Evolutionary conservation across 2,888 invertebrate genomes (phyloP), one percentile per base, ranked within the genome.

Genomic region (Brachyptera putata): DNA sequence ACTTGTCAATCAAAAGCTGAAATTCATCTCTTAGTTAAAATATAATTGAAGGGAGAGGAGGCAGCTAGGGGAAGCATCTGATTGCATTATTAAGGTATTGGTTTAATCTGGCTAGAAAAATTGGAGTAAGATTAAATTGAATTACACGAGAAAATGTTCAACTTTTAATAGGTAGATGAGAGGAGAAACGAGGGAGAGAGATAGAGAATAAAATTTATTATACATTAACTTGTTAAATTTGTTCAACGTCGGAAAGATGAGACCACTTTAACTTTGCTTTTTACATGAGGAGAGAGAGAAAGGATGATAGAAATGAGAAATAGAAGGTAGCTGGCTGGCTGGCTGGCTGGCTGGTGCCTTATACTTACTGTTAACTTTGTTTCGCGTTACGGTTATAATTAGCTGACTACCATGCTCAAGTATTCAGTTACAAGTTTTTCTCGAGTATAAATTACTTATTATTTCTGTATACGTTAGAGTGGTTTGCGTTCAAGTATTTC

Each of bases 401-500:
- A 50, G 49, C 49, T 30, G 46, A 30, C 41, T 39, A 18, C 11
- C 16, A 46, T 48, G 50, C 53, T 53, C 43, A 43, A 55, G 46
- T 39, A 60, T 60, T 60, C 59, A 55, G 56, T 60, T 60, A 55
- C 59, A 60, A 55, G 59, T 60, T 60, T 60, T 50, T 50, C 24
- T 50, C 49, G 21, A 41, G 41, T 41, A 41, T 41, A 41, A 41
- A 41, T 41, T 41, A 41, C 41, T 41, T 41, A 50, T 50, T 50
- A n/a, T n/a, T n/a, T n/a, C n/a, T 26, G 26, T 50, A 24, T 50
- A 26, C 26, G 30, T n/a, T 26, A 3, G 49, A 50, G 49, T 50
- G 24, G 49, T 50, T 50, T 30, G 30, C n/a, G n/a, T n/a, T n/a
- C n/a, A n/a, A n/a, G 34, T 34, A 11, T 34, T 34, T 34, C 34